Percentiles rank a stretch among this genome's conserved stretches.
Conservation (phyloP, 1,140 invertebrate species). For the Meteorus sp. region DNA sequence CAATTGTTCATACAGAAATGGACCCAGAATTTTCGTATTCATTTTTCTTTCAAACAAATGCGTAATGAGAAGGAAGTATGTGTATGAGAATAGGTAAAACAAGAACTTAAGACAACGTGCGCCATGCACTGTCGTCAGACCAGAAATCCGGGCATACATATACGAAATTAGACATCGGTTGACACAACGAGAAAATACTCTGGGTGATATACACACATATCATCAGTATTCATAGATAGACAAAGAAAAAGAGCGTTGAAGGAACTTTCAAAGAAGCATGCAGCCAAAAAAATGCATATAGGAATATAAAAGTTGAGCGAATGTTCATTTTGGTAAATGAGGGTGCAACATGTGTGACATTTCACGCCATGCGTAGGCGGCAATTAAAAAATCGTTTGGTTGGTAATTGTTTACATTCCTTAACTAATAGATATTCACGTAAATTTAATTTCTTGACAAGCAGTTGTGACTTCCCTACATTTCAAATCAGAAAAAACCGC, state of each 20-base stretch:
- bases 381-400: background rate
- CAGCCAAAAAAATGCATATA: background rate
- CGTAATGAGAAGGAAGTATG: no score
- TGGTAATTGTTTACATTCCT: background rate
- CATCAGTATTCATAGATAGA: no score
- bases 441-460: no score
- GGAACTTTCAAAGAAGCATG: background rate
- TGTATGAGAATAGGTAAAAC: background rate
- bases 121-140: constrained; percentile 39
- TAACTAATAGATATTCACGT: constrained; percentile 9
- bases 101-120: constrained; percentile 5
- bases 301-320: background rate
- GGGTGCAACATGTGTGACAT: background rate
- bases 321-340: background rate
- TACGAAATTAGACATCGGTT: constrained; percentile 40
- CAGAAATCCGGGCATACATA: constrained; percentile 49
- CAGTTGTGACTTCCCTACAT: no score
- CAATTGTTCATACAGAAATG: no score
- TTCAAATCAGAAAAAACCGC: no score
- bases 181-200: constrained; percentile 28
- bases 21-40: no score
- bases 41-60: no score
- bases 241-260: no score
- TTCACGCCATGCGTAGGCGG: background rate
- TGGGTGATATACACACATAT: no score